Evolutionary conservation across 2,797 vertebrate genomes (phyloP), one percentile per base, ranked within the genome.

Genomic region (Moxostoma hubbsi): DNA sequence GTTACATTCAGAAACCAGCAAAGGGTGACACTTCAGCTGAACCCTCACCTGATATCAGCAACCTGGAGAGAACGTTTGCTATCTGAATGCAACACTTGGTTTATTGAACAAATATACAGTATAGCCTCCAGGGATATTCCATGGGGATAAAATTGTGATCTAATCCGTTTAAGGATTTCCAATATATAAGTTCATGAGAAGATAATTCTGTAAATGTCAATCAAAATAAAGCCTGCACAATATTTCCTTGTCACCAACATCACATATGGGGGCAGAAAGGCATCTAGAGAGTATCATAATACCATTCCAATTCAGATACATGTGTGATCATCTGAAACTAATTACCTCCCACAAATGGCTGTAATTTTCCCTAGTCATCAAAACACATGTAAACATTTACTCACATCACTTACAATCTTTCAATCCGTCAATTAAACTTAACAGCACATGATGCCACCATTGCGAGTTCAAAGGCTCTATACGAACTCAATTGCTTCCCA

Each of bases 361-460:
- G 62, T 66, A 64, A 62, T 63, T 78, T 78, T 11, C 54, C 67
- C 58, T 55, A 62, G 51, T 67, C 78, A 7, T 61, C 55, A 66
- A 75, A 80, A 83, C 77, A 83, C 78, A 68, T 76, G 82, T 83
- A 80, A 83, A 73, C 73, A 76, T 72, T 76, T 83, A 62, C 69
- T 83, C 67, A 73, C 57, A 76, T 72, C 67, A 83, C 72, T 72
- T 67, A 76, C 51, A 59, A 83, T 83, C 67, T 77, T 24, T 55
- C 79, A 73, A 73, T 73, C 73, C 73, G 76, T 80, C 78, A 80
- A 76, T 72, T 68, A 80, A 83, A 55, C 68, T 62, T 61, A 61
- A 55, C 58, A 73, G 63, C 78, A 83, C 68, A 80, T 80, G 78
- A 68, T 66, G 45, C 73, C 73, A 79, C 77, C 45, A 46, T 59